phyloP scores from a whole-genome alignment of 2,888 invertebrate species.

The Glaucopsyche alexis region DNA sequence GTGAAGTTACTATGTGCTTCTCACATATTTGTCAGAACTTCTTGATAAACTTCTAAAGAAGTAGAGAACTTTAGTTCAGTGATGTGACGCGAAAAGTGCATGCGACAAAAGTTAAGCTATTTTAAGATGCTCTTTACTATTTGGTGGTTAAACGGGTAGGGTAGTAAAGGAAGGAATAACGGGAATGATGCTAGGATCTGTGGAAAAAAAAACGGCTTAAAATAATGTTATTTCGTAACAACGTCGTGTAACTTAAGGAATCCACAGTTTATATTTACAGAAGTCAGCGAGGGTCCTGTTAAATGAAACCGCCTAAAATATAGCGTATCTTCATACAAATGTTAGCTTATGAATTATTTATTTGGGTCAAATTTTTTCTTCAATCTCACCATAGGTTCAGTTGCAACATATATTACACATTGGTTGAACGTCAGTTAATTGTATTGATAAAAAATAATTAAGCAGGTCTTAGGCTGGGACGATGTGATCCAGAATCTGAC shows the following conservation, averaged over 20 bases:
- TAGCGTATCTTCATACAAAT: slow-evolving; percentile 14
- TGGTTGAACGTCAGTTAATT: not conserved
- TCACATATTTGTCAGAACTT: not conserved
- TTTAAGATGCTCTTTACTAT: no score
- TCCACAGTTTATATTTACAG: not conserved
- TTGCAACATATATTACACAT: not conserved
- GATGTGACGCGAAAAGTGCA: not conserved
- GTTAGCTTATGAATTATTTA: not conserved
- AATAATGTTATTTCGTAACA: no score
- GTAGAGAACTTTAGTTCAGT: not conserved
- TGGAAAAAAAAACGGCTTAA: no score
- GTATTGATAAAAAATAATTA: no score
- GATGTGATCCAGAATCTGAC: no score
- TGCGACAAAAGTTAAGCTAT: not conserved
- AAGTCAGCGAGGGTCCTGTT: not conserved
- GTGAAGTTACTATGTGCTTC: no score
- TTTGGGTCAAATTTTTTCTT: slow-evolving; percentile 5
- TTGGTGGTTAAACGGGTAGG: no score
- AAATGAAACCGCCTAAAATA: not conserved
- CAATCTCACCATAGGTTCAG: not conserved
- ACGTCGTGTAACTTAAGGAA: not conserved
- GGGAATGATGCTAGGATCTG: no score
- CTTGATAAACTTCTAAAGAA: not conserved
- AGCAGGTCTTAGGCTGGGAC: no score
- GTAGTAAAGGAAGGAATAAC: no score